Conservation (phyloP, 2,888 invertebrate species). For the Aphodius granarius region DNA sequence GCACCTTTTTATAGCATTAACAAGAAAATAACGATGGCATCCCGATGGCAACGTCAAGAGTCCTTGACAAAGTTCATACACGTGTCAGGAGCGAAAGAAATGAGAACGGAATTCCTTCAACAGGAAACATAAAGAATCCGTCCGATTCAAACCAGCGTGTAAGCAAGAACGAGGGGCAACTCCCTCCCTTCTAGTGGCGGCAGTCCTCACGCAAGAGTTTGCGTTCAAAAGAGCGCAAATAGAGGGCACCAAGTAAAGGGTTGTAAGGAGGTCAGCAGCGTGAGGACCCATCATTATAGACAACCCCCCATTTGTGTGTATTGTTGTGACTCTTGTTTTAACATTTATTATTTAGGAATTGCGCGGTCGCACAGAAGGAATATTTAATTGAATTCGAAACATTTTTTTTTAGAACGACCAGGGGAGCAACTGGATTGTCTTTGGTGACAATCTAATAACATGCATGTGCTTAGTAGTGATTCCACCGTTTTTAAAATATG, state of each 20-base stretch:
- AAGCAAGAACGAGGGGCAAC: constrained; percentile 9
- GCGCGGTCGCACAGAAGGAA: neutral
- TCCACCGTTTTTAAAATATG: too few species aligned
- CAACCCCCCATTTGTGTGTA: neutral
- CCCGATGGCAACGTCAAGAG: neutral
- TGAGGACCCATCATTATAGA: constrained; percentile 19
- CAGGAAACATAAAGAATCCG: constrained; percentile 15
- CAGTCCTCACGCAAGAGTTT: neutral
- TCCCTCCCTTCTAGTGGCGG: neutral
- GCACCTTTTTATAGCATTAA: neutral
- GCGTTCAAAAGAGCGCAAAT: neutral
- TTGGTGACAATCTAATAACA: too few species aligned
- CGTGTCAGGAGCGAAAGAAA: constrained; percentile 17
- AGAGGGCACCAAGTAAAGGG: constrained; percentile 17
- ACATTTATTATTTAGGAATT: neutral
- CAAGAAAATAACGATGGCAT: neutral
- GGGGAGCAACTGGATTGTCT: too few species aligned
- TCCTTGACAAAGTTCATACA: constrained; percentile 24
- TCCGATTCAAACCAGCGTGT: constrained; percentile 15
- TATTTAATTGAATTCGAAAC: neutral
- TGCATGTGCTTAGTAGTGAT: too few species aligned
- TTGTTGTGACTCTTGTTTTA: neutral
- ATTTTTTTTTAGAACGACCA: too few species aligned
- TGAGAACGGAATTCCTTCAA: constrained; percentile 16
- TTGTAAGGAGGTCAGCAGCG: constrained; percentile 27